Evolutionary conservation across 2,113 vertebrate species (phyloP).

Genomic region (Prietella phreatophila): DNA sequence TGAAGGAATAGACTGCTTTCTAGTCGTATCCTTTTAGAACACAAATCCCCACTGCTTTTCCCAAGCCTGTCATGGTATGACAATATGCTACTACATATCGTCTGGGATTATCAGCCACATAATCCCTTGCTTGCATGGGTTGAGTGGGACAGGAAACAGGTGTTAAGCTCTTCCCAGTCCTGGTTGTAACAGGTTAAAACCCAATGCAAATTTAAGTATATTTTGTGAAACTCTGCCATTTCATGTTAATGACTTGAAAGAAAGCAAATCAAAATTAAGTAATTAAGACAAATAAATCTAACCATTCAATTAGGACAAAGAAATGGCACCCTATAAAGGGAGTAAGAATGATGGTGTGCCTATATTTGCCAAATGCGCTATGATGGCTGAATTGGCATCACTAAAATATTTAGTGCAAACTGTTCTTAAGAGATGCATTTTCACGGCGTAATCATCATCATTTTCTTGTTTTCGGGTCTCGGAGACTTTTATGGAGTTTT

Average conservation of each 20-base stretch:
- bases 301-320: not conserved
- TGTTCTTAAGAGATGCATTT: not conserved
- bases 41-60: not conserved
- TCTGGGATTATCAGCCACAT: not conserved
- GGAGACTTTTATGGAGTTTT: not conserved
- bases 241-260: not conserved
- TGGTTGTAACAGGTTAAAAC: too few relatives aligned
- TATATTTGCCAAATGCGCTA: not conserved
- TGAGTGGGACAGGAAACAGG: not conserved
- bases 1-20: not conserved
- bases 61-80: not conserved
- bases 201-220: not conserved
- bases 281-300: not conserved
- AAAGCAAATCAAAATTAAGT: not conserved
- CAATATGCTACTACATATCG: constrained; percentile 9
- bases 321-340: not conserved
- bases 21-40: not conserved
- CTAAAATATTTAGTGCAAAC: not conserved
- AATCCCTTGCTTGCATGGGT: not conserved
- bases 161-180: not conserved
- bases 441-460: not conserved
- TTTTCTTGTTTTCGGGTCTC: not conserved
- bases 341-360: not conserved
- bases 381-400: not conserved
- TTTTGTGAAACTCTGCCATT: not conserved